These are phyloP conservation scores for Napeogenes sylphis DNA, from an alignment of 2,888 invertebrate species.

Conservation along the genomic window DNA sequence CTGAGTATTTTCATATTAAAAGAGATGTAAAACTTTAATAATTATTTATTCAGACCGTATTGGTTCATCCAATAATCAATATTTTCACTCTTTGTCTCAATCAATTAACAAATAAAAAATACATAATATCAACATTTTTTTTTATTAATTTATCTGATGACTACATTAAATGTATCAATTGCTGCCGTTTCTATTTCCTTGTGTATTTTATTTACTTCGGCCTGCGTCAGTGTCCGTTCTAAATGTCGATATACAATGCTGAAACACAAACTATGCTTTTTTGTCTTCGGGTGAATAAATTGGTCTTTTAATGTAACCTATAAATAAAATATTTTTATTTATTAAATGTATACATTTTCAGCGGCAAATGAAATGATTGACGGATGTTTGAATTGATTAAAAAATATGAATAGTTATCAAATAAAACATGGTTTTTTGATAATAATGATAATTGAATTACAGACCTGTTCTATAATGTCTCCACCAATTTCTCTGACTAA, in stretches of 20 bases:
- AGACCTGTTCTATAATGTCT: conserved; percentile 94
- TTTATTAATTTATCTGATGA: conserved; percentile 51
- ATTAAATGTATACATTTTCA: not conserved
- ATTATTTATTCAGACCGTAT: too few relatives aligned
- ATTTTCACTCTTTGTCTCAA: too few relatives aligned
- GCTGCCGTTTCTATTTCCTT: conserved; percentile 81
- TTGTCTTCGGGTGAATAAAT: conserved; percentile 90
- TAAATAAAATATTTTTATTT: conserved; percentile 33
- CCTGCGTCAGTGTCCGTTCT: conserved; percentile 90
- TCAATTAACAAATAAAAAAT: not conserved
- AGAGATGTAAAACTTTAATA: too few relatives aligned
- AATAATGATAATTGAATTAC: not conserved
- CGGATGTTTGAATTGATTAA: not conserved
- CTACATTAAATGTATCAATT: conserved; percentile 50
- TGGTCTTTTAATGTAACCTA: conserved; percentile 90
- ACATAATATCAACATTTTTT: not conserved
- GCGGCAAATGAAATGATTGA: not conserved
- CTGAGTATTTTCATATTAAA: too few relatives aligned
- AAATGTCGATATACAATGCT: conserved; percentile 95
- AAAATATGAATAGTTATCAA: not conserved
- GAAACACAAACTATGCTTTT: conserved; percentile 91
- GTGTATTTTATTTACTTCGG: conserved; percentile 92
- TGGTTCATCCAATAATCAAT: too few relatives aligned
- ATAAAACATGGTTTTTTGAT: not conserved
- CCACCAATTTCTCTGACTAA: conserved; percentile 92